These are phyloP conservation scores for Chrysotoxum bicinctum DNA, from an alignment of 2,888 invertebrate species.

Conservation along the genomic window DNA sequence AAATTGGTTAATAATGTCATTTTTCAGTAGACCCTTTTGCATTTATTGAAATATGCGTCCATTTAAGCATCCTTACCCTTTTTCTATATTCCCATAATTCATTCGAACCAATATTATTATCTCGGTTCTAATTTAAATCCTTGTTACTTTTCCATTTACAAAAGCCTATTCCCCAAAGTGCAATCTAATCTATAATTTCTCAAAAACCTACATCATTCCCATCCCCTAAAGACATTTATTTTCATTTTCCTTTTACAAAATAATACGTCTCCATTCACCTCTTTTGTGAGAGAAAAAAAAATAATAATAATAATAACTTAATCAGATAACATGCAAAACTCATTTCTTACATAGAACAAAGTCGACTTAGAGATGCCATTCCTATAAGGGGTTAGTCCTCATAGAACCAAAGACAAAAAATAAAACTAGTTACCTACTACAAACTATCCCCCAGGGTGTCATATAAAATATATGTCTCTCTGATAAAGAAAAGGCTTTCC, in stretches of 20 bases:
- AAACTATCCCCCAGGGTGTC: constrained; percentile 62
- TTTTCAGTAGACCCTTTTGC: neutral
- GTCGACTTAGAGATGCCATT: constrained; percentile 10
- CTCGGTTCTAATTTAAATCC: constrained; percentile 17
- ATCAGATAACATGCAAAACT: constrained; percentile 53
- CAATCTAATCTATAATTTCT: constrained; percentile 41
- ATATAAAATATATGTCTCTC: constrained; percentile 48
- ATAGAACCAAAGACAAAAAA: neutral
- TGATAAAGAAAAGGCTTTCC: constrained; percentile 25
- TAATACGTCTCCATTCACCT: constrained; percentile 22
- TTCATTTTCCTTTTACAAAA: constrained; percentile 38
- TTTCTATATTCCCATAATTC: constrained; percentile 15
- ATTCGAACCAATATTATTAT: neutral
- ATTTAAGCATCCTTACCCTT: neutral
- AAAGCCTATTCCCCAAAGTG: constrained; percentile 24
- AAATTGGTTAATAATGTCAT: too few species aligned
- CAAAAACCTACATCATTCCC: constrained; percentile 2
- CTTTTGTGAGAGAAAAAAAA: neutral
- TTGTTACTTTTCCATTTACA: constrained; percentile 16
- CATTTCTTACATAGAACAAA: constrained; percentile 37
- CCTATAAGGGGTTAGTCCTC: neutral
- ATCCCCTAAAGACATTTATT: constrained; percentile 45
- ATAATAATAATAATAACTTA: constrained; percentile 28
- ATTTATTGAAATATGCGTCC: neutral
- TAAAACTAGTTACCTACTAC: constrained; percentile 2